phyloP scores from a whole-genome alignment of 2,113 vertebrate genomes.

The Alligator sinensis region DNA sequence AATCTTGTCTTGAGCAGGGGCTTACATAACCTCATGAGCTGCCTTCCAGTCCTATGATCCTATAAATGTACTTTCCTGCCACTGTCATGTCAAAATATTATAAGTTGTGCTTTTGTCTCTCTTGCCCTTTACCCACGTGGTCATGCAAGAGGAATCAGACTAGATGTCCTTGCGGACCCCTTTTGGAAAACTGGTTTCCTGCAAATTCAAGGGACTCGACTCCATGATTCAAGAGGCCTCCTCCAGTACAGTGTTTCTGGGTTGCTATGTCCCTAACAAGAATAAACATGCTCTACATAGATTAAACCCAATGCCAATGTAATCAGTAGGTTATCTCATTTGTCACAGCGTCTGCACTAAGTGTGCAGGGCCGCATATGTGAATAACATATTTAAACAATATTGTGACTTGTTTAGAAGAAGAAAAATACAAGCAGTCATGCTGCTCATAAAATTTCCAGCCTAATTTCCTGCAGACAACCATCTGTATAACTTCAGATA shows the following conservation, averaged over 20 bases:
- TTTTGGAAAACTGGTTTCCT: no score
- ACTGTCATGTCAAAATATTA: no score
- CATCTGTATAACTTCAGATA: not conserved
- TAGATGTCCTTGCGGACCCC: no score
- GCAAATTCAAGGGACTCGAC: no score
- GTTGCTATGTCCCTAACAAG: not conserved
- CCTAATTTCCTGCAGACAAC: not conserved
- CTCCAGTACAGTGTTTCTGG: not conserved
- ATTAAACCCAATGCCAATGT: not conserved
- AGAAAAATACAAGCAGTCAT: not conserved
- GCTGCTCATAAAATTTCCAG: not conserved
- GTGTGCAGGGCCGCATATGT: not conserved
- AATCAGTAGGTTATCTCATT: conserved; percentile 4
- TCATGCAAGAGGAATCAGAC: no score
- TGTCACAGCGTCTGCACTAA: not conserved
- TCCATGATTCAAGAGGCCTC: not conserved
- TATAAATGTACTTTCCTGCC: no score
- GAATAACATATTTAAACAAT: not conserved
- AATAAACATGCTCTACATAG: conserved; percentile 13
- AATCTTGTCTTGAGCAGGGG: no score
- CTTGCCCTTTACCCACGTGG: no score
- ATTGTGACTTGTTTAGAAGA: not conserved
- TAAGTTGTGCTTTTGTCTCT: no score
- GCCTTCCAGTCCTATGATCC: no score
- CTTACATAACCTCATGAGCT: no score